phyloP scores from a whole-genome alignment of 2,888 invertebrate species.

The Dexiosoma caninum region DNA sequence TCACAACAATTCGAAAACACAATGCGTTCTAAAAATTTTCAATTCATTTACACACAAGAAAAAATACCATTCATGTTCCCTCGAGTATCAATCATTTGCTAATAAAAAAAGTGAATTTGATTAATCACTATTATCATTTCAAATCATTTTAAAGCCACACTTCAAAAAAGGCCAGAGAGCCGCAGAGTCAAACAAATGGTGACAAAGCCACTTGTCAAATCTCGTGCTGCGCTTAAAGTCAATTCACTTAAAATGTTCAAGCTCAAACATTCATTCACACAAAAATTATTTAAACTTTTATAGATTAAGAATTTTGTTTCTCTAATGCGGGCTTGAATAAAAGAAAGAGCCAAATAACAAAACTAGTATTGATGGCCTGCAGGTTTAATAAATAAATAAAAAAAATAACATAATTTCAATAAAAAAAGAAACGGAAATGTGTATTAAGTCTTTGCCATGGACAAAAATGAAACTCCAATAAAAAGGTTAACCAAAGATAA shows the following conservation, averaged over 20 bases:
- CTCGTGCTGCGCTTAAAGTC: constrained; percentile 47
- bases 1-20: too few relatives aligned
- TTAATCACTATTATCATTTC: constrained; percentile 41
- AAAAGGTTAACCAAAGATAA: constrained; percentile 46
- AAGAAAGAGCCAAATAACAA: background rate
- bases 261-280: background rate
- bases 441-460: constrained; percentile 6
- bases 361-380: constrained; percentile 52
- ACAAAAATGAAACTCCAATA: constrained; percentile 5
- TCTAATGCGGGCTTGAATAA: constrained; percentile 44
- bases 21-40: too few relatives aligned
- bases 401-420: background rate
- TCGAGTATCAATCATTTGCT: constrained; percentile 30
- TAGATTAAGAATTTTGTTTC: constrained; percentile 28
- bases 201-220: constrained; percentile 54
- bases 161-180: background rate
- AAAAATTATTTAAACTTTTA: constrained; percentile 25
- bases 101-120: constrained; percentile 27
- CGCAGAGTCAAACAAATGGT: constrained; percentile 27
- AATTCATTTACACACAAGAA: too few relatives aligned
- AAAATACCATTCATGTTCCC: background rate
- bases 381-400: constrained; percentile 25
- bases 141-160: constrained; percentile 26
- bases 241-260: constrained; percentile 12
- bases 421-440: constrained; percentile 20